phyloP scores from a whole-genome alignment of 1,140 invertebrate genomes.

The Leptopilina boulardi region DNA sequence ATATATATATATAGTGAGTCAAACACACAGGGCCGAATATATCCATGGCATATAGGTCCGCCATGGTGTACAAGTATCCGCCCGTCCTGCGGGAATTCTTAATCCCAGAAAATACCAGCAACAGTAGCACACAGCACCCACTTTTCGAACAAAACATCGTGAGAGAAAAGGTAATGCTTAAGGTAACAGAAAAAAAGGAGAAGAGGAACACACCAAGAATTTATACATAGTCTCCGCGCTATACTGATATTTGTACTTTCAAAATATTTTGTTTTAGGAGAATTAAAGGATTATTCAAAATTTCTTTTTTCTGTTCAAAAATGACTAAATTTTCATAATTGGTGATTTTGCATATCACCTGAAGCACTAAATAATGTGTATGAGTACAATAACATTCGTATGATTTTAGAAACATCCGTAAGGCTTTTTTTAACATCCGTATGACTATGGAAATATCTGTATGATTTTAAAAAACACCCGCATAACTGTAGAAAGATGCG shows the following conservation, averaged over 20 bases:
- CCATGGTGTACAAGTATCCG: slow-evolving; percentile 19
- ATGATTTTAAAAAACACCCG: no score
- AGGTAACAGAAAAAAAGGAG: slow-evolving; percentile 7
- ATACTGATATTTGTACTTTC: background rate
- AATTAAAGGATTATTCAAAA: background rate
- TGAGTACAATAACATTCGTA: no score
- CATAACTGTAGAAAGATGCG: no score
- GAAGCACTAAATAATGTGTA: no score
- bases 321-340: no score
- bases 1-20: no score
- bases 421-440: no score
- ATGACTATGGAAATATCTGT: no score
- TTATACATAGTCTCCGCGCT: background rate
- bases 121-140: slow-evolving; percentile 38
- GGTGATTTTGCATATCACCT: no score
- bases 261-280: slow-evolving; percentile 1
- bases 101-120: slow-evolving; percentile 57
- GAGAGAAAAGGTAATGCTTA: slow-evolving; percentile 12
- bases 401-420: no score
- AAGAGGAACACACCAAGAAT: no score
- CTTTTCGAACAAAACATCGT: slow-evolving; percentile 38
- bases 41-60: slow-evolving; percentile 36
- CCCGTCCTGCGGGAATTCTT: slow-evolving; percentile 48
- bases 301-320: background rate
- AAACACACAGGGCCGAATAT: slow-evolving; percentile 45